Evolutionary conservation across 2,888 invertebrate genomes (phyloP), one percentile per base, ranked within the genome.

Genomic region (Sacculina carcini): DNA sequence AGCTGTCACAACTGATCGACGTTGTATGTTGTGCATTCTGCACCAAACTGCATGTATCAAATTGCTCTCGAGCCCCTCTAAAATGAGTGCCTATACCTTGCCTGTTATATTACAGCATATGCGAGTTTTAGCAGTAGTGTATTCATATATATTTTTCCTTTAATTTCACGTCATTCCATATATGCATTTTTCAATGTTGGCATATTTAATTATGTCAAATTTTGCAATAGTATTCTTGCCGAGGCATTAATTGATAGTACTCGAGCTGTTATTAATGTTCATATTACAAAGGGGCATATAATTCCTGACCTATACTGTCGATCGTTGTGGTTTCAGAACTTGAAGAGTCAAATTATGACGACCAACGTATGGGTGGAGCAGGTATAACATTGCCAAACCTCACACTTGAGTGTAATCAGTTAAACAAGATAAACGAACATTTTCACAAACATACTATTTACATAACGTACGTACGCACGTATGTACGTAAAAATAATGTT

Each of bases 291-390:
- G n/a, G n/a, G n/a, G n/a, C n/a, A n/a, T n/a, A n/a, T n/a, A n/a
- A n/a, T n/a, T n/a, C n/a, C n/a, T n/a, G n/a, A n/a, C n/a, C n/a
- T n/a, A n/a, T n/a, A n/a, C n/a, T n/a, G n/a, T n/a, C n/a, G n/a
- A n/a, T n/a, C n/a, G n/a, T n/a, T n/a, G n/a, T 67, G 67, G 64
- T 78, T 78, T 28, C 76, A 87, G 68, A 87, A 87, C 63, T 63
- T 89, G 54, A 86, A 86, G 68, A 86, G 84, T 65, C 87, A 89
- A 67, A 81, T 89, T 54, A 86, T 89, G 85, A 87, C 87, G 1
- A 87, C 87, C 0, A 89, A 87, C 64, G 71, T 89, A 16, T 87
- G 87, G 87, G 84, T 89, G 2, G 83, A 85, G 58, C 87, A 87
- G 76, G 85, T 83, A 23, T n/a, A n/a, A n/a, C n/a, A n/a, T n/a